Percentiles rank a stretch among this genome's conserved stretches.
Conservation (phyloP, 2,888 invertebrate genomes). For the Acronicta aceris region DNA sequence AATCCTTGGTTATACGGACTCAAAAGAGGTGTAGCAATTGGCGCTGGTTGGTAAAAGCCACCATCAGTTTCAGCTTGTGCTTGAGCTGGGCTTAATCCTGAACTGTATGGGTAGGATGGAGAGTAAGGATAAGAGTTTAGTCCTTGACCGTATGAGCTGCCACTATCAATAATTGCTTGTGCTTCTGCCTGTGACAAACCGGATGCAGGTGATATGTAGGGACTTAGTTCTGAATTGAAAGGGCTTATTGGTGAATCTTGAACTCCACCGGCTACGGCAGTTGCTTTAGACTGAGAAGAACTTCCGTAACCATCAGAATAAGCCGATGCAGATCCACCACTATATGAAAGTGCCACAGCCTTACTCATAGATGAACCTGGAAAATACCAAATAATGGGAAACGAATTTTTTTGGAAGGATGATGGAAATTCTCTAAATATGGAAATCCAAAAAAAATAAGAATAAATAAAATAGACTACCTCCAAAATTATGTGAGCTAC, state of each 20-base stretch:
- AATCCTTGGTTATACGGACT: slow-evolving; percentile 15
- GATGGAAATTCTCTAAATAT: not conserved
- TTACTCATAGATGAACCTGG: slow-evolving; percentile 19
- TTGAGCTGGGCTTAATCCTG: slow-evolving; percentile 26
- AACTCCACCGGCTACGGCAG: slow-evolving; percentile 1
- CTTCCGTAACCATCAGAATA: slow-evolving; percentile 11
- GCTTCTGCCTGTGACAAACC: slow-evolving; percentile 29
- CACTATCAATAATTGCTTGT: slow-evolving; percentile 15
- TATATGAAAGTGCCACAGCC: slow-evolving; percentile 17
- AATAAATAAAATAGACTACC: slow-evolving; percentile 10
- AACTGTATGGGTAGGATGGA: slow-evolving; percentile 21
- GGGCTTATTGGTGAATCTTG: slow-evolving; percentile 11
- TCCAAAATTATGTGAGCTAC: slow-evolving; percentile 28
- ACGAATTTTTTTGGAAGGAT: not conserved
- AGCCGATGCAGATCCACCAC: slow-evolving; percentile 15
- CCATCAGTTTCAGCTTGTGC: slow-evolving; percentile 21
- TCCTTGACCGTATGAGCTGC: slow-evolving; percentile 21
- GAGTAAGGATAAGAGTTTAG: slow-evolving; percentile 25
- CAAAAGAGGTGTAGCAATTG: slow-evolving; percentile 5
- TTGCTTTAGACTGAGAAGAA: slow-evolving; percentile 17
- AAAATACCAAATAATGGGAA: not conserved
- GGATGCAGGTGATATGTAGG: slow-evolving; percentile 10
- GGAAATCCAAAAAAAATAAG: not conserved
- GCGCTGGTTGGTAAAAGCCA: slow-evolving; percentile 14
- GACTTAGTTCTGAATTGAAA: slow-evolving; percentile 30